These are phyloP conservation scores for Drosophila bifasciata DNA, from an alignment of 1,140 invertebrate genomes.

Conservation along the genomic window DNA sequence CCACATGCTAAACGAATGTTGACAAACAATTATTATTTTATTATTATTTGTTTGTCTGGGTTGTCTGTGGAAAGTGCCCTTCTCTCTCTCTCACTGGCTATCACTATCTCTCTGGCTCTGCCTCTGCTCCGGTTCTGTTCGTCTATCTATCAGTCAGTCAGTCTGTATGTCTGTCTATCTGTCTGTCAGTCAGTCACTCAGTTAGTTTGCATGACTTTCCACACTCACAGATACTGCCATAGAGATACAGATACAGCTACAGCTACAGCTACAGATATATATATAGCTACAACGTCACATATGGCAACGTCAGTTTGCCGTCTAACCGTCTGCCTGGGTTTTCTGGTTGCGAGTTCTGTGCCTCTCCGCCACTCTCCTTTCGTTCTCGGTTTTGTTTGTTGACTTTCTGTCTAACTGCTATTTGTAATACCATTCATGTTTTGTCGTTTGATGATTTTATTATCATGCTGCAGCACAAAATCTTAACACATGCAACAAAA, in stretches of 20 bases:
- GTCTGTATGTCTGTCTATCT: constrained; percentile 45
- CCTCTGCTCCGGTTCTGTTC: constrained; percentile 30
- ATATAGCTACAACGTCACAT: constrained; percentile 16
- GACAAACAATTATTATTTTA: constrained; percentile 83
- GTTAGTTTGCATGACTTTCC: constrained; percentile 59
- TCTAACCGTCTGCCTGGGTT: constrained; percentile 65
- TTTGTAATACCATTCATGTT: constrained; percentile 76
- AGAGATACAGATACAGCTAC: constrained; percentile 23
- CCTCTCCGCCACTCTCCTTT: constrained; percentile 1
- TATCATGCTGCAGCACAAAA: constrained; percentile 67
- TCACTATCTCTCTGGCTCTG: constrained; percentile 4
- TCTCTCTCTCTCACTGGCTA: constrained; percentile 11
- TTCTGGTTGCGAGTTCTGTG: no score
- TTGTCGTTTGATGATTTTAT: constrained; percentile 75
- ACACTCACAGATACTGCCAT: constrained; percentile 9
- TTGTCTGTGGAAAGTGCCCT: constrained; percentile 38
- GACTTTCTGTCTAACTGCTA: constrained; percentile 72
- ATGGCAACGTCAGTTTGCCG: constrained; percentile 66
- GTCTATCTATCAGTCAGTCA: constrained; percentile 50
- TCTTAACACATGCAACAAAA: constrained; percentile 71
- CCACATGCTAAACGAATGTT: constrained; percentile 82
- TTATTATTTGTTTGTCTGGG: constrained; percentile 80
- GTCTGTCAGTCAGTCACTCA: constrained; percentile 31
- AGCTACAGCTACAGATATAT: constrained; percentile 26
- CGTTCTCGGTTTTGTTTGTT: constrained; percentile 49